These are phyloP conservation scores for Phyllostomus hastatus DNA, from an alignment of 2,113 vertebrate genomes.

Conservation along the genomic window DNA sequence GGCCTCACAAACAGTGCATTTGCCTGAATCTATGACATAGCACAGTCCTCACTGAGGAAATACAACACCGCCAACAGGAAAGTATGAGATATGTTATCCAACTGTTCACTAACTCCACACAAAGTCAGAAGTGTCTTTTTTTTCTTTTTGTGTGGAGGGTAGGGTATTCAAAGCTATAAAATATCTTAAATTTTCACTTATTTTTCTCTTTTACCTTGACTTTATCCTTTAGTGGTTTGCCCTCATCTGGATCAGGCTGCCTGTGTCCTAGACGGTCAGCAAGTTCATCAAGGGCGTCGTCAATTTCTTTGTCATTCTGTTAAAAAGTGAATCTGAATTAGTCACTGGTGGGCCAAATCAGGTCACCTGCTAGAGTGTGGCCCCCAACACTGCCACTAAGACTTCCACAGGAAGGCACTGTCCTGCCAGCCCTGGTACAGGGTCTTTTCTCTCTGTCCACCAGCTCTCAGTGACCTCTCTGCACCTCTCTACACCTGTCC, in stretches of 20 bases:
- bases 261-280: conserved; percentile 81
- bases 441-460: neutral
- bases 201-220: conserved; percentile 79
- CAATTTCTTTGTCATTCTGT: conserved; percentile 73
- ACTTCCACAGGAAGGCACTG: neutral
- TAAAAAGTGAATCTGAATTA: conserved; percentile 43
- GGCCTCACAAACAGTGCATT: neutral
- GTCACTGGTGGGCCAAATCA: neutral
- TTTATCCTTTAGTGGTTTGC: conserved; percentile 82
- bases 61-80: neutral
- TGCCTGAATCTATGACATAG: neutral
- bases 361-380: neutral
- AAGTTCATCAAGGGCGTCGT: conserved; percentile 81
- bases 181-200: neutral
- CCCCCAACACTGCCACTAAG: neutral
- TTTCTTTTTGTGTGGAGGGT: neutral
- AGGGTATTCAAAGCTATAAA: neutral
- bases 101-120: neutral
- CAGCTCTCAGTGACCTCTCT: neutral
- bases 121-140: neutral
- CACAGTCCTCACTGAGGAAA: neutral
- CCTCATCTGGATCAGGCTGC: conserved; percentile 81
- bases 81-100: neutral
- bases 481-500: too few species aligned
- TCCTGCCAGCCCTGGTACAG: too few species aligned